Conservation (phyloP, 2,888 invertebrate genomes). For the Hypomecis atomaria region DNA sequence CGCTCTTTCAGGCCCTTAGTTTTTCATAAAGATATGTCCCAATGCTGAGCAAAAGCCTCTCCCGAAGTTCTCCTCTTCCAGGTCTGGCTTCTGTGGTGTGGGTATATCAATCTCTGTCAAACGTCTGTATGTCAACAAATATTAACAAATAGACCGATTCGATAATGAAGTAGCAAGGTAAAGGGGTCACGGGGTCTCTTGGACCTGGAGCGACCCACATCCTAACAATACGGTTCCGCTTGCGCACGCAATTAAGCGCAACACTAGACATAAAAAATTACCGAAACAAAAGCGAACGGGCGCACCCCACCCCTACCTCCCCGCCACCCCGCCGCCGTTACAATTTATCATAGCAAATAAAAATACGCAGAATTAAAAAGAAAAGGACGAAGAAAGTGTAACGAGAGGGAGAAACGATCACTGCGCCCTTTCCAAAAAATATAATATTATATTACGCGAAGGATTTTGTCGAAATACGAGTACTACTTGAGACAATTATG, state of each 20-base stretch:
- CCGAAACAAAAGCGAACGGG: constrained; percentile 80
- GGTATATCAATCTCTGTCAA: not conserved
- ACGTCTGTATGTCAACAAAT: not conserved
- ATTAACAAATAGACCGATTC: constrained; percentile 14
- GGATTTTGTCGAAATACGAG: not conserved
- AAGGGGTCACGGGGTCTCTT: constrained; percentile 68
- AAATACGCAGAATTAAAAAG: constrained; percentile 83
- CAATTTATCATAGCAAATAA: constrained; percentile 85
- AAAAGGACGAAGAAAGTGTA: constrained; percentile 78
- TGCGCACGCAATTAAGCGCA: constrained; percentile 80
- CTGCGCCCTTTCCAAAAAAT: constrained; percentile 68
- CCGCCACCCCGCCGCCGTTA: constrained; percentile 69
- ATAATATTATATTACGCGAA: constrained; percentile 55
- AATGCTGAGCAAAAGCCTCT: no score
- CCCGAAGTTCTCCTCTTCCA: no score
- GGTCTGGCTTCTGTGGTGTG: no score
- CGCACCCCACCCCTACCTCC: constrained; percentile 50
- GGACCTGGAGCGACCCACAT: constrained; percentile 72
- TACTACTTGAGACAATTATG: not conserved
- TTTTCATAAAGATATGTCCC: no score
- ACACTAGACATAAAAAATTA: constrained; percentile 83
- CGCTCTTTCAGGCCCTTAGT: no score
- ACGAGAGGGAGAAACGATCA: constrained; percentile 71
- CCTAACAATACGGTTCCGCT: constrained; percentile 76
- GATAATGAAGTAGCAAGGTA: constrained; percentile 61